Evolutionary conservation across 2,113 vertebrate genomes (phyloP).

Genomic region (Plestiodon gilberti): DNA sequence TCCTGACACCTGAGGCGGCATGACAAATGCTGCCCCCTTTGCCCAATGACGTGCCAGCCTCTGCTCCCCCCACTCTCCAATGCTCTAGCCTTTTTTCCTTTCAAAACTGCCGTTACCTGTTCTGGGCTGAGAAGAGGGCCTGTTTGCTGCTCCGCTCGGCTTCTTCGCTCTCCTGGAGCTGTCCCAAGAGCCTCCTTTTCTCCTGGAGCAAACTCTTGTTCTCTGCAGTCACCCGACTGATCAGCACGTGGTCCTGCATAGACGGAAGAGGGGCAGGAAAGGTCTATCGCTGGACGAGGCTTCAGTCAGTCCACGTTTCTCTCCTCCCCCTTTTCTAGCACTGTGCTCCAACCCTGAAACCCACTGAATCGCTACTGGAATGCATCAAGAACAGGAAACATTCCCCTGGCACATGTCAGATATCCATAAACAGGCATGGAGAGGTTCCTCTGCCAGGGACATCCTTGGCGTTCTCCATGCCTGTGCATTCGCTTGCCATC

Average conservation of each 20-base stretch:
- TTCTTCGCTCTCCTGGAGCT: constrained; percentile 84
- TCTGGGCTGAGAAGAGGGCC: constrained; percentile 74
- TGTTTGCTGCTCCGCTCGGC: constrained; percentile 74
- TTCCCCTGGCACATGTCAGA: too few species aligned
- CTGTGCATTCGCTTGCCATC: too few species aligned
- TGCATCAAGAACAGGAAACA: too few species aligned
- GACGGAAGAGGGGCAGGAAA: not conserved
- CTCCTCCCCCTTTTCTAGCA: not conserved
- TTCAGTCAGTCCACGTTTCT: not conserved
- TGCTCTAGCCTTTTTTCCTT: too few species aligned
- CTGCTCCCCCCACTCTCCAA: too few species aligned
- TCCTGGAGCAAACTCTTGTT: constrained; percentile 88
- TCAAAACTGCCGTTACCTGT: constrained; percentile 74
- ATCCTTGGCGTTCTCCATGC: too few species aligned
- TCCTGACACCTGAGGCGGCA: too few species aligned
- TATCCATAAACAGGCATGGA: not conserved
- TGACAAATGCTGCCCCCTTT: too few species aligned
- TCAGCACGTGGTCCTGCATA: constrained; percentile 82
- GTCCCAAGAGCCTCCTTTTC: constrained; percentile 82
- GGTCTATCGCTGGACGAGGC: rapidly evolving
- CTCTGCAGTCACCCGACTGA: constrained; percentile 80
- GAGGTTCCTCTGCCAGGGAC: not conserved
- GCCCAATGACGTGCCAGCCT: too few species aligned
- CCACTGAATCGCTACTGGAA: too few species aligned
- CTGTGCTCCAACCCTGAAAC: too few species aligned